Conservation (phyloP, 1,140 invertebrate species). For the Psilanteris sp. region DNA sequence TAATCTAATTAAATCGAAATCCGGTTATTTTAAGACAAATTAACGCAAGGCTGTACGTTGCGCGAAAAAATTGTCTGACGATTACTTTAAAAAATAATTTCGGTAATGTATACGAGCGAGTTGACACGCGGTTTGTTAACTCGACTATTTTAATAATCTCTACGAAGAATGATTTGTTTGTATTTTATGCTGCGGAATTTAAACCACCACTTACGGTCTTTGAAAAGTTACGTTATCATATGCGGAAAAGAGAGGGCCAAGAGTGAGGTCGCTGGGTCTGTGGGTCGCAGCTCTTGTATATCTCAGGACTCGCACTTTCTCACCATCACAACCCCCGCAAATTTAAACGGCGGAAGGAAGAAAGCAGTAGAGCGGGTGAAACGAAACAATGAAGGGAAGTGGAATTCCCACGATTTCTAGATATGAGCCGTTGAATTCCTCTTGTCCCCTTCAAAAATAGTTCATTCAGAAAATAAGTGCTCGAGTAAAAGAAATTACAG, state of each 20-base stretch:
- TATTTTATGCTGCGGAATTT: conserved; percentile 47
- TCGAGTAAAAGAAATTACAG: conserved; percentile 37
- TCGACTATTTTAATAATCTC: conserved; percentile 31
- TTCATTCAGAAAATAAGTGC: conserved; percentile 57
- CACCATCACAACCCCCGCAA: conserved; percentile 52
- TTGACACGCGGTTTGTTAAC: conserved; percentile 17
- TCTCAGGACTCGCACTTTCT: conserved; percentile 50
- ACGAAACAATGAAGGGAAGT: conserved; percentile 46
- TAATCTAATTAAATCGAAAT: too few species aligned
- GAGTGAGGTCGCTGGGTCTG: conserved; percentile 58
- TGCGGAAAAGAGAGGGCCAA: conserved; percentile 35
- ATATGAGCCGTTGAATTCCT: conserved; percentile 62
- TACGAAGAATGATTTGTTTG: conserved; percentile 48
- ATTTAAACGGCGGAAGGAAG: conserved; percentile 66
- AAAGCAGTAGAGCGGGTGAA: conserved; percentile 18
- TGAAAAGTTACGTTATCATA: conserved; percentile 48
- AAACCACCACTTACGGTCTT: conserved; percentile 43
- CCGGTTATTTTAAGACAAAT: too few species aligned
- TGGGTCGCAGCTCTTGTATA: conserved; percentile 49
- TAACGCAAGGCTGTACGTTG: too few species aligned
- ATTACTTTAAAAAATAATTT: conserved; percentile 14
- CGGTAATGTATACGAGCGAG: background rate
- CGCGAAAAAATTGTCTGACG: background rate
- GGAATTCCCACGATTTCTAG: conserved; percentile 66
- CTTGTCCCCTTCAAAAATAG: conserved; percentile 34